phyloP scores from a whole-genome alignment of 2,113 vertebrate species.

The Garra rufa region DNA sequence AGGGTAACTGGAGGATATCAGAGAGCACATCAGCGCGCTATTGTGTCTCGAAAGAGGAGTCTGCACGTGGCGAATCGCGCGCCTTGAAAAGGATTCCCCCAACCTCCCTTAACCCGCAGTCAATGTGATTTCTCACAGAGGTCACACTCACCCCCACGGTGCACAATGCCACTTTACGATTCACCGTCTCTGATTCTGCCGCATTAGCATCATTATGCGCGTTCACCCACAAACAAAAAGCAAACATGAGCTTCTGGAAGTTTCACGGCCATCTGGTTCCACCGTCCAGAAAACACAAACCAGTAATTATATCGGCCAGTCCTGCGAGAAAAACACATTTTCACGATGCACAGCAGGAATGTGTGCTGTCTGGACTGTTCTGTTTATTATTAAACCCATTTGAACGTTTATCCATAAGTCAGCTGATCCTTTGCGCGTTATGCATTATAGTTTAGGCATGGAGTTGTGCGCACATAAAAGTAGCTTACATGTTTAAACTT shows the following conservation, averaged over 20 bases:
- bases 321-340: conserved; percentile 61
- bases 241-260: conserved; percentile 44
- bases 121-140: conserved; percentile 32
- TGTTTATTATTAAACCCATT: background rate
- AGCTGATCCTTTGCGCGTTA: background rate
- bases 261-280: conserved; percentile 46
- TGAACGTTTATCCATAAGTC: background rate
- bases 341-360: background rate
- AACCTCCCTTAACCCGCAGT: conserved; percentile 35
- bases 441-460: background rate
- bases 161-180: conserved; percentile 38
- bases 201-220: conserved; percentile 37
- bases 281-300: conserved; percentile 62
- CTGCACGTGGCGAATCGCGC: conserved; percentile 48
- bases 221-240: conserved; percentile 36
- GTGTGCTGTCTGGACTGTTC: background rate
- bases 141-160: conserved; percentile 45
- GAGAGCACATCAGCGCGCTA: background rate
- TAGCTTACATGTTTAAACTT: background rate
- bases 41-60: conserved; percentile 25
- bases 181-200: conserved; percentile 24
- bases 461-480: background rate
- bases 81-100: conserved; percentile 43
- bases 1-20: conserved; percentile 1
- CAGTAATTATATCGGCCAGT: conserved; percentile 84